These are phyloP conservation scores for Perca fluviatilis DNA, from an alignment of 2,113 vertebrate species.

Conservation along the genomic window DNA sequence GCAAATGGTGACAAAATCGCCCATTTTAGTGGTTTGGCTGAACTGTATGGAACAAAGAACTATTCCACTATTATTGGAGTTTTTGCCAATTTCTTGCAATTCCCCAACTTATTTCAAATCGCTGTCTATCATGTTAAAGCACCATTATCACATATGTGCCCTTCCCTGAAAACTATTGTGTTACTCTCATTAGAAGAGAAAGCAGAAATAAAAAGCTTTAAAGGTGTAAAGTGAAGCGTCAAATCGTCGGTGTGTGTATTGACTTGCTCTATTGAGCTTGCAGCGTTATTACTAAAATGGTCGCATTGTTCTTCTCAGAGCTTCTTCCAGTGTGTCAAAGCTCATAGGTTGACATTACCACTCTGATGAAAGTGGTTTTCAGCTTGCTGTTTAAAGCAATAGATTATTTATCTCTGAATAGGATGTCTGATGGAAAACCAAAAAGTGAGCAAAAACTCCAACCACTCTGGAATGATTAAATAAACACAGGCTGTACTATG, in stretches of 20 bases:
- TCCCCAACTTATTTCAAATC: background rate
- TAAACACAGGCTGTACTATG: slow-evolving; percentile 6
- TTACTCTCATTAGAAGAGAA: background rate
- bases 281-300: background rate
- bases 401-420: slow-evolving; percentile 9
- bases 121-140: background rate
- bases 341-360: background rate
- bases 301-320: background rate
- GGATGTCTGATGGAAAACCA: slow-evolving; percentile 9
- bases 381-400: background rate
- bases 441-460: slow-evolving; percentile 1
- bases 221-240: background rate
- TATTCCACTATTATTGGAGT: background rate
- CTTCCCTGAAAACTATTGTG: background rate
- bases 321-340: background rate
- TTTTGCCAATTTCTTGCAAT: slow-evolving; percentile 8
- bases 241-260: background rate
- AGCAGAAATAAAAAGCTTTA: background rate
- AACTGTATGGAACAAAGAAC: background rate
- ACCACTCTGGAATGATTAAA: background rate
- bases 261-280: background rate
- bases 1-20: background rate
- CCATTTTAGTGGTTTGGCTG: slow-evolving; percentile 21
- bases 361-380: background rate
- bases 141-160: background rate